Base-by-base conservation (phyloP, 23 tunicate species). In the Halocynthia aurantium region DNA sequence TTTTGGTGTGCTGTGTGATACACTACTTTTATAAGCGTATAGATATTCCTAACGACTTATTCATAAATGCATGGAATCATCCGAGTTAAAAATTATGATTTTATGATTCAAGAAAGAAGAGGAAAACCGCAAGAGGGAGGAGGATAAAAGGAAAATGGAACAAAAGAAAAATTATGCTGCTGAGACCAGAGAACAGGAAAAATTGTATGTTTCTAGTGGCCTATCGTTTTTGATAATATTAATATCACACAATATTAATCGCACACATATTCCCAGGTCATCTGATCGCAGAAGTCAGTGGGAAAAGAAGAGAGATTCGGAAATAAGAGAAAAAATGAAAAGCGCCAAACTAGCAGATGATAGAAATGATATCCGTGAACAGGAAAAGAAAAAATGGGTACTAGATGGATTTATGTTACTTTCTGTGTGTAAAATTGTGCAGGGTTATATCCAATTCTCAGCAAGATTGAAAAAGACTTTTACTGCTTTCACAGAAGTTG, bases 331-430 rank as follows among this genome's bases (percentile, higher is more conserved):
- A 64, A 91, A 91, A 57, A 19, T 85, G 66, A 81, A 70, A 55
- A 87, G 91, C 8, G 86, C 90, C 31, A 78, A 72, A 53, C 81
- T 91, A 20, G 91, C 97, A 2, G 97, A 91, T 61, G 79, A 71
- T 54, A 53, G 66, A 6, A 64, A 69, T 8, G 83, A 84, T 11
- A 10, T 57, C 15, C 67, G 72, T 6, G 20, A n/a, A 51, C 53
- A 76, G 63, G 96, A 89, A 73, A 84, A 84, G 69, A 69, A 80
- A 62, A 55, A 51, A 50, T 89, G 84, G 84, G 90, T 85, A 51
- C 44, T 31, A 31, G 44, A 31, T 31, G 44, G 44, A 31, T 31
- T 31, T 31, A 31, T 31, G 44, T 31, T 31, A 31, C 44, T 31
- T 31, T 31, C 44, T 1, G 4, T 31, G 44, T 31, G 44, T 31